A percentile compares a stretch with the other conserved stretches of the same genome.
phyloP scores from a whole-genome alignment of 2,888 invertebrate genomes.

The Tetranychus piercei region DNA sequence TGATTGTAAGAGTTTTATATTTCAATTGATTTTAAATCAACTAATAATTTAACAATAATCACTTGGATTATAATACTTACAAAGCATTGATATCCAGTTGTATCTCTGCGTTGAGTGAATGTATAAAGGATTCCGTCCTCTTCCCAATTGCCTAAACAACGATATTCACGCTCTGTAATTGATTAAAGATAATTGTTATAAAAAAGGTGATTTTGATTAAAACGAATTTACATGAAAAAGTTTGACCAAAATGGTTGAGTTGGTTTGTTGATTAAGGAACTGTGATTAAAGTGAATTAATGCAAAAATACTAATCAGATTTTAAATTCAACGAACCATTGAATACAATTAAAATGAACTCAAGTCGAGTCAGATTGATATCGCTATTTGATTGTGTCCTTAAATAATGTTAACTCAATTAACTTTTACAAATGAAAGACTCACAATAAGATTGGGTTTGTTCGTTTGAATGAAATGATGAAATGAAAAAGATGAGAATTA shows the following conservation, averaged over 20 bases:
- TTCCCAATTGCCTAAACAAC: conserved; percentile 48
- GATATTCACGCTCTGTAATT: conserved; percentile 42
- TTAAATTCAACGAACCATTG: background rate
- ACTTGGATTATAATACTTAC: conserved; percentile 36
- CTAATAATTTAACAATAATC: background rate
- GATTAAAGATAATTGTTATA: too few species aligned
- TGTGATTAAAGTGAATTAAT: background rate
- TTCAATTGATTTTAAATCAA: background rate
- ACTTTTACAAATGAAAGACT: too few species aligned
- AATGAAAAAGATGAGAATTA: too few species aligned
- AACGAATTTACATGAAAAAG: background rate
- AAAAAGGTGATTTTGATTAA: background rate
- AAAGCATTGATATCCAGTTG: conserved; percentile 45
- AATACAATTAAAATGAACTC: background rate
- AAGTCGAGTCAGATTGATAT: background rate
- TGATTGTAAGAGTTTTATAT: background rate
- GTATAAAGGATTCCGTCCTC: conserved; percentile 45
- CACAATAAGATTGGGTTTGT: too few species aligned
- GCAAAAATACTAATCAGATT: conserved; percentile 4
- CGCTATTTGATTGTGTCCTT: background rate
- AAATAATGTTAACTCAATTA: too few species aligned
- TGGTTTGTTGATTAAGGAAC: background rate
- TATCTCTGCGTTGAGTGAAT: conserved; percentile 45
- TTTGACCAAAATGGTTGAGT: background rate
- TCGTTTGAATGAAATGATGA: too few species aligned